A percentile compares a stretch with the other conserved stretches of the same genome.
phyloP scores from a whole-genome alignment of 2,113 vertebrate species.

The Sialia sialis region DNA sequence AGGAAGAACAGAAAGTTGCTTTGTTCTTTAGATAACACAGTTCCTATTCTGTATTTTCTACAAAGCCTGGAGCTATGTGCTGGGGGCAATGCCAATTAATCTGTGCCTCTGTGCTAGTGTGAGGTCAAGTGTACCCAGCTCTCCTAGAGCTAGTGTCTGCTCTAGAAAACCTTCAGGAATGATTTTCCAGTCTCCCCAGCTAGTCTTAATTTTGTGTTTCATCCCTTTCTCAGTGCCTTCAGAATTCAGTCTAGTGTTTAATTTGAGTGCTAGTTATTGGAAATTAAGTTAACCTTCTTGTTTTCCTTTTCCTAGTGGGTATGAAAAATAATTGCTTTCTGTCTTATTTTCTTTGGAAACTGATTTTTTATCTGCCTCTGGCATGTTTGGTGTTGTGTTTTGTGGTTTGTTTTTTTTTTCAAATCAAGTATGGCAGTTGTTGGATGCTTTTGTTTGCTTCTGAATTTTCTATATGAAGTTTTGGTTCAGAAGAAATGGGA shows the following conservation, averaged over 20 bases:
- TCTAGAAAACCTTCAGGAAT: not conserved
- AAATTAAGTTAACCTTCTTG: not conserved
- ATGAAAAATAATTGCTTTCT: not conserved
- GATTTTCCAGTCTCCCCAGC: not conserved
- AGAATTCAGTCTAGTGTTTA: not conserved
- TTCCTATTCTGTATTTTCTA: not conserved
- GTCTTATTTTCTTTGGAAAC: not conserved
- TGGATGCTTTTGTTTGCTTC: not conserved
- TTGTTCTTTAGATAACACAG: not conserved
- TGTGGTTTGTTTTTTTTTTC: not conserved
- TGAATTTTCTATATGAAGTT: not conserved
- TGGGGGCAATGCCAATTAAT: not conserved
- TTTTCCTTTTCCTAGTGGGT: not conserved
- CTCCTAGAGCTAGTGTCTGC: not conserved
- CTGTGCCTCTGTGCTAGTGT: not conserved
- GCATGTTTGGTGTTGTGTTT: no score
- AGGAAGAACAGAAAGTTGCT: not conserved
- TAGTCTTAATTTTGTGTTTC: not conserved
- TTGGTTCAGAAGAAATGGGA: not conserved
- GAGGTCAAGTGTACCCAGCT: not conserved
- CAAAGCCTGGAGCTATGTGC: not conserved
- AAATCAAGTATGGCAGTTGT: not conserved
- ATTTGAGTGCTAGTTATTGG: not conserved
- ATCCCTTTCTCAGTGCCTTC: not conserved
- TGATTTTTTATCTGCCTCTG: not conserved